Base-by-base conservation (phyloP, 2,113 vertebrate genomes). In the Carassius auratus region DNA sequence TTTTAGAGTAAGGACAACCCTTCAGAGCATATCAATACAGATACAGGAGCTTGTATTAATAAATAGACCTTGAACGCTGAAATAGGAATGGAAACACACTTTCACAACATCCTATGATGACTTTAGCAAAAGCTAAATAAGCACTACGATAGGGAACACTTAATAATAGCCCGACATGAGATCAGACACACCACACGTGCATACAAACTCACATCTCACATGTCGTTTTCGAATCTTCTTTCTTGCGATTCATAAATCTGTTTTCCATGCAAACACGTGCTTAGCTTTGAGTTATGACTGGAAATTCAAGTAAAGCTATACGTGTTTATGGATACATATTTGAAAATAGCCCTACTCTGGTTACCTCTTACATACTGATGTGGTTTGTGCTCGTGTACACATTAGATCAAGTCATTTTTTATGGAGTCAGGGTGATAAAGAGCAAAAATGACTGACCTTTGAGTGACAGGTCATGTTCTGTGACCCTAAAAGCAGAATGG, bases 1-100 rank as follows among this genome's bases (percentile, higher is more conserved):
- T 91, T 93, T 92, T 94, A 95, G 93, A 77, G 59, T 42, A 87
- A 91, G 89, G 92, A 91, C 90, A 91, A 88, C 92, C 88, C 90
- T 82, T 90, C n/a, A 87, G 69, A 91, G 88, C 85, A 90, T 89
- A 93, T 91, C 89, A 92, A 93, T 92, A 92, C 89, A 92, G 91
- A 90, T 90, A 91, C 88, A 5, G 76, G 87, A 19, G 87, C 86
- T 87, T 66, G 17, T 92, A 94, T 92, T 93, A 93, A 93, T 93
- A 93, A 91, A 92, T 86, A 12, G 76, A 75, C 50, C 87, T 93
- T 89, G 90, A 48, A 30, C 36, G 38, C 75, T 85, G 91, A 91
- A 91, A 89, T 87, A 78, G 86, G 87, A 83, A 84, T 84, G 81
- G 88, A 90, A 90, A 85, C 62, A 15, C 80, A 76, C 73, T 77